Base-by-base conservation (phyloP, 2,113 vertebrate species). In the Apodemus speciosus region DNA sequence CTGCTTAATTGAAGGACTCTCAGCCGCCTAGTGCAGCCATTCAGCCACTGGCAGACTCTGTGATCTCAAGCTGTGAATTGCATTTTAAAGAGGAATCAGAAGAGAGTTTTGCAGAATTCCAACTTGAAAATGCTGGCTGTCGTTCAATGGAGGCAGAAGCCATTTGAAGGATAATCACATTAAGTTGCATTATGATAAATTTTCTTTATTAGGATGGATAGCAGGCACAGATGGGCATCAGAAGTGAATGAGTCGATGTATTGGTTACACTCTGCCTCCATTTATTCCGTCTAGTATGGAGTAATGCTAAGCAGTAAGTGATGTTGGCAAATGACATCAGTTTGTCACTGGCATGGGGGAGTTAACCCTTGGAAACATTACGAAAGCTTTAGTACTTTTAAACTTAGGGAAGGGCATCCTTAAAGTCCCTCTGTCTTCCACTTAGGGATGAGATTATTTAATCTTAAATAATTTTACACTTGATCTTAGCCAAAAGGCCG, bases 1-100 rank as follows among this genome's bases (percentile, higher is more conserved):
- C 96, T 95, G 96, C 98, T 97, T 98, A 98, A 98, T 98, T 98
- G 97, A 97, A 98, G 98, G 97, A 92, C 97, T 97, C 96, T 98
- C 97, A 97, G 85, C 98, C 95, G 80, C 97, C 97, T 95, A 81
- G 96, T 92, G 96, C 95, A 97, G 97, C 90, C 93, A 96, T 96
- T 98, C 95, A 95, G 95, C 94, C 51, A 51, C 93, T 95, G 97
- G 96, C 92, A 94, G 92, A 92, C 97, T 97, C 94, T 89, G 92
- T 97, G 94, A 97, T 92, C 91, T 97, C 97, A 97, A 96, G 91
- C 98, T 97, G 97, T 97, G 97, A 98, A 96, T 66, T 97, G 90
- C 89, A 94, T 98, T 96, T 97, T 96, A 97, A 97, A 98, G 53
- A 95, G 96, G 91, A 96, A 93, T 89, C 38, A 92, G 81, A 94